Evolutionary conservation across 2,888 invertebrate genomes (phyloP).

Genomic region (Drosophila atripex): DNA sequence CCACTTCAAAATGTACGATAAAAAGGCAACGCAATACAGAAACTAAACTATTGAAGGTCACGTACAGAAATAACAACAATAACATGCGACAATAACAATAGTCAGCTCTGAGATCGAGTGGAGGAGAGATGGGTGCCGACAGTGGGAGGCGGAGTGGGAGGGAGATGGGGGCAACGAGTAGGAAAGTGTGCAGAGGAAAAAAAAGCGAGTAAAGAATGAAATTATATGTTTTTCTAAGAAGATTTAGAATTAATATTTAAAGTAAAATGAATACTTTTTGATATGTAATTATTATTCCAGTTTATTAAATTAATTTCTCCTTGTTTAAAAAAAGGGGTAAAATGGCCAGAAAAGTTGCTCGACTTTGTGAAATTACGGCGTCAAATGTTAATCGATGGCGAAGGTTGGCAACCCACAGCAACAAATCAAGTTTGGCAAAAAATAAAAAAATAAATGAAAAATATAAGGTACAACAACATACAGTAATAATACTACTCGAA

Average conservation of each 20-base stretch:
- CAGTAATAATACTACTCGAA: slow-evolving; percentile 47
- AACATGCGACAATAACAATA: slow-evolving; percentile 53
- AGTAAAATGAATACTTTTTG: background rate
- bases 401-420: slow-evolving; percentile 64
- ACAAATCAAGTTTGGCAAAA: slow-evolving; percentile 42
- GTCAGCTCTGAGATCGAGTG: slow-evolving; percentile 35
- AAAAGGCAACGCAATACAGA: slow-evolving; percentile 59
- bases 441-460: slow-evolving; percentile 13
- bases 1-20: slow-evolving; percentile 46
- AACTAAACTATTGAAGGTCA: slow-evolving; percentile 72
- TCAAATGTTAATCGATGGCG: slow-evolving; percentile 80
- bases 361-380: slow-evolving; percentile 66
- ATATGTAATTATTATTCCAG: background rate
- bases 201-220: background rate
- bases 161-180: slow-evolving; percentile 11
- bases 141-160: background rate
- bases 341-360: slow-evolving; percentile 22
- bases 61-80: slow-evolving; percentile 62
- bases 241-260: background rate
- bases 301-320: background rate
- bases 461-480: no score
- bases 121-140: background rate
- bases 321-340: background rate
- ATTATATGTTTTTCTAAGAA: background rate
- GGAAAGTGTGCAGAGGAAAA: background rate